phyloP scores from a whole-genome alignment of 1,140 invertebrate species.

The Zaprionus nigranus region DNA sequence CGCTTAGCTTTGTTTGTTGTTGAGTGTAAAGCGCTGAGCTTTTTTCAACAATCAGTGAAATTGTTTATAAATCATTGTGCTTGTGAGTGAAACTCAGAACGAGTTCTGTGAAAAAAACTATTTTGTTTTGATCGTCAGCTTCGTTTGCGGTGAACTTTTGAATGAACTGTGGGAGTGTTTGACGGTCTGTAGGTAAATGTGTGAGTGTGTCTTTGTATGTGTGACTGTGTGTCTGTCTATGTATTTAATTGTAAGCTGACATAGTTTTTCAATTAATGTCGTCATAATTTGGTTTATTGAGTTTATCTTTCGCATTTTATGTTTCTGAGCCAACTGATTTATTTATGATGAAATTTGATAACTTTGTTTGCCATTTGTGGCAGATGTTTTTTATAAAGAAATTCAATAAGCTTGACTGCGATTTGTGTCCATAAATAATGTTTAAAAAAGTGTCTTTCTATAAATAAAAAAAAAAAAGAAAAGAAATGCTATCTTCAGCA shows the following conservation, averaged over 20 bases:
- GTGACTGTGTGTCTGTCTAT: background rate
- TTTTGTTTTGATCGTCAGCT: conserved; percentile 74
- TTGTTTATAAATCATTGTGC: conserved; percentile 29
- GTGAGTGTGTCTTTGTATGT: background rate
- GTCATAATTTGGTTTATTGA: background rate
- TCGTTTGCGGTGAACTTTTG: conserved; percentile 44
- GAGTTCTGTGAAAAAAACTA: conserved; percentile 50
- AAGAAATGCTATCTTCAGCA: too few relatives aligned
- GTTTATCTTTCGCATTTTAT: background rate
- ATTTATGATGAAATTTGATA: background rate
- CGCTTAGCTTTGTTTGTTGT: conserved; percentile 25
- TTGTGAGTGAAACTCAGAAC: conserved; percentile 67
- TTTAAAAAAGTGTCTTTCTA: background rate
- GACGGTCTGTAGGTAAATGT: background rate
- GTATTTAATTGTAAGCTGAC: conserved; percentile 62
- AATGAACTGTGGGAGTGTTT: conserved; percentile 3
- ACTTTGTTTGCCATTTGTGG: background rate
- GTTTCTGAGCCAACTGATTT: background rate
- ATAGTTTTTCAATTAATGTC: conserved; percentile 35
- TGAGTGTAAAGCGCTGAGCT: conserved; percentile 37
- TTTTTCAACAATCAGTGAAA: conserved; percentile 26
- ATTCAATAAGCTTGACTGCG: conserved; percentile 4
- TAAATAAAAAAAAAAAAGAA: too few relatives aligned
- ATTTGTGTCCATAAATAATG: background rate
- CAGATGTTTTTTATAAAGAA: background rate